A percentile compares a stretch with the other conserved stretches of the same genome.
Conservation (phyloP, 2,797 vertebrate genomes). For the Pseudochirops cupreus region DNA sequence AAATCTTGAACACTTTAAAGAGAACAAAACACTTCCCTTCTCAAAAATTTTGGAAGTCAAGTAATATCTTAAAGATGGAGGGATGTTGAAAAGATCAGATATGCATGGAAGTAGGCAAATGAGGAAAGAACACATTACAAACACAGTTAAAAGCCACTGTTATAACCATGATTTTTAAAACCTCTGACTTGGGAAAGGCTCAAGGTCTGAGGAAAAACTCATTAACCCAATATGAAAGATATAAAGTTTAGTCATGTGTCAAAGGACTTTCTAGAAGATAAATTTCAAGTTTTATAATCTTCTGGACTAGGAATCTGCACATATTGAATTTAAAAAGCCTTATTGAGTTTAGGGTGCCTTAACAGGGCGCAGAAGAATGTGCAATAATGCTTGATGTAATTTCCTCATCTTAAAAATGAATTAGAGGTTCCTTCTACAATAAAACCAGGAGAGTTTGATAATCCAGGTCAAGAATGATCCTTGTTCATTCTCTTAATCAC, state of each 20-base stretch:
- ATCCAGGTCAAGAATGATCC: not conserved
- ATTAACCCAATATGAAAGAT: no score
- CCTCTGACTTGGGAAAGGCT: no score
- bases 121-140: not conserved
- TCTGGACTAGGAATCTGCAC: not conserved
- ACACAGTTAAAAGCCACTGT: not conserved
- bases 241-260: not conserved
- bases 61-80: not conserved
- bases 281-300: not conserved
- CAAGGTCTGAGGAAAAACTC: no score
- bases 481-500: not conserved
- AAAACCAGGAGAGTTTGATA: not conserved
- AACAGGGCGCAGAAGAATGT: not conserved
- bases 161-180: no score
- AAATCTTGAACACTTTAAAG: no score
- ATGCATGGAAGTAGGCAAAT: not conserved
- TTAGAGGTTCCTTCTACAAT: not conserved
- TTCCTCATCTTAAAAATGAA: not conserved
- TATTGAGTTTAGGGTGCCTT: not conserved
- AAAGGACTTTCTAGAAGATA: not conserved
- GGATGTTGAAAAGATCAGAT: not conserved
- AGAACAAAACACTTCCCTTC: not conserved
- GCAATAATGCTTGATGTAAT: accelerated
- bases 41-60: not conserved
- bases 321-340: not conserved